Percentiles rank a stretch among this genome's conserved stretches.
phyloP scores from a whole-genome alignment of 2,797 vertebrate genomes.

The Artibeus jamaicensis region DNA sequence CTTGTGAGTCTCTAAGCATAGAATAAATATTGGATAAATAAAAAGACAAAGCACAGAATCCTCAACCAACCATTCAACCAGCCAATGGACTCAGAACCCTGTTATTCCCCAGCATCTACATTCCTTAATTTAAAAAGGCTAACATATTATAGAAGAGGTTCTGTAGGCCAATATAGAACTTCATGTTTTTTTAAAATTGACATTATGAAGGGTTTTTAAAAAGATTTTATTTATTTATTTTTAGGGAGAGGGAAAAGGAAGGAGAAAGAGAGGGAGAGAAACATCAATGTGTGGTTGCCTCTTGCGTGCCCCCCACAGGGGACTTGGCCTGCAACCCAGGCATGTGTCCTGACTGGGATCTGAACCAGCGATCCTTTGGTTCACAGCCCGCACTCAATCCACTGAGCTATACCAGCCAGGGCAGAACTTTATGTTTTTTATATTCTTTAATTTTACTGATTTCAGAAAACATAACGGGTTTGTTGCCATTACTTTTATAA shows the following conservation, averaged over 20 bases:
- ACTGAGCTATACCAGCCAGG: no score
- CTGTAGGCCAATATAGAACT: neutral
- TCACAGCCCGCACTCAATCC: no score
- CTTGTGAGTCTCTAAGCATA: neutral
- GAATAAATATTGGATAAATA: neutral
- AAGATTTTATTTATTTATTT: no score
- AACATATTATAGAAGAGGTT: neutral
- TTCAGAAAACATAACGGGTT: neutral
- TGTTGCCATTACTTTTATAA: neutral
- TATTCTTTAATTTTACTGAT: neutral
- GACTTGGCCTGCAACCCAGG: no score
- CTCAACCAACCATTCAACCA: neutral
- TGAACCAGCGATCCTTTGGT: no score
- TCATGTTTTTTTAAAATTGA: neutral
- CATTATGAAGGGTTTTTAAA: no score
- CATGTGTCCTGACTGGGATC: no score
- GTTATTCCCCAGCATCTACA: neutral
- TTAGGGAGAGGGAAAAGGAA: no score
- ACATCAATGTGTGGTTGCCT: no score
- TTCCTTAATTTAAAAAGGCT: neutral
- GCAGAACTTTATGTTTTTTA: neutral
- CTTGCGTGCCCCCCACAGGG: no score
- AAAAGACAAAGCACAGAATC: neutral
- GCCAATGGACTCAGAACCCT: neutral
- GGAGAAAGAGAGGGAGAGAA: no score